A percentile compares a stretch with the other conserved stretches of the same genome.
Evolutionary conservation across 2,888 invertebrate genomes (phyloP).

Genomic region (Aleiodes testaceus): DNA sequence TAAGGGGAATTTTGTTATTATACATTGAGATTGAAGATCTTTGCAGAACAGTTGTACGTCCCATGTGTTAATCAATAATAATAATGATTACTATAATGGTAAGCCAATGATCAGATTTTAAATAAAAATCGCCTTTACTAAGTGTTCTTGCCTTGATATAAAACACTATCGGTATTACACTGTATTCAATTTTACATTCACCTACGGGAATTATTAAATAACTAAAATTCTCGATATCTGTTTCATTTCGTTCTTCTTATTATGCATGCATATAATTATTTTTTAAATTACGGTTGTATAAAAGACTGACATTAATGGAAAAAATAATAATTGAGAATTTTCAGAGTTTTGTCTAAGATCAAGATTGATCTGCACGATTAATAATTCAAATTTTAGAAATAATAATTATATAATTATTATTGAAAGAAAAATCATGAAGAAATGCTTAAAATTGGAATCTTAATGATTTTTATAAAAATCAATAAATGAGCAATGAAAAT

Average conservation of each 20-base stretch:
- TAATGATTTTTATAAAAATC: background rate
- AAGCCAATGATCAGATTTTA: too few relatives aligned
- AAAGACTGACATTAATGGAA: slow-evolving; percentile 38
- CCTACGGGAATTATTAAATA: background rate
- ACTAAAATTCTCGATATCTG: background rate
- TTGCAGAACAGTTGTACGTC: too few relatives aligned
- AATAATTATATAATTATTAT: background rate
- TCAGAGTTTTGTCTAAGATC: slow-evolving; percentile 26
- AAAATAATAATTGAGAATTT: slow-evolving; percentile 35
- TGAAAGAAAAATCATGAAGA: background rate
- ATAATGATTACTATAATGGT: too few relatives aligned
- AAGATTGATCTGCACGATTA: slow-evolving; percentile 28
- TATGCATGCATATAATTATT: slow-evolving; percentile 5
- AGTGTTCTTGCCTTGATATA: slow-evolving; percentile 24
- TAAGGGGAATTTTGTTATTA: too few relatives aligned
- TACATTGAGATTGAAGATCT: too few relatives aligned
- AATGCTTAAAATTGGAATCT: background rate
- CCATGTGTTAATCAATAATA: too few relatives aligned
- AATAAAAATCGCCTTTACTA: background rate
- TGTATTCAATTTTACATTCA: too few relatives aligned
- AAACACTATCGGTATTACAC: background rate
- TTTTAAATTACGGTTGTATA: slow-evolving; percentile 20
- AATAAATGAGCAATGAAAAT: slow-evolving; percentile 33
- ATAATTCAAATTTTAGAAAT: slow-evolving; percentile 17
- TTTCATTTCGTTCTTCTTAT: background rate